phyloP scores from a whole-genome alignment of 2,113 vertebrate species.

The Hemibagrus wyckioides region DNA sequence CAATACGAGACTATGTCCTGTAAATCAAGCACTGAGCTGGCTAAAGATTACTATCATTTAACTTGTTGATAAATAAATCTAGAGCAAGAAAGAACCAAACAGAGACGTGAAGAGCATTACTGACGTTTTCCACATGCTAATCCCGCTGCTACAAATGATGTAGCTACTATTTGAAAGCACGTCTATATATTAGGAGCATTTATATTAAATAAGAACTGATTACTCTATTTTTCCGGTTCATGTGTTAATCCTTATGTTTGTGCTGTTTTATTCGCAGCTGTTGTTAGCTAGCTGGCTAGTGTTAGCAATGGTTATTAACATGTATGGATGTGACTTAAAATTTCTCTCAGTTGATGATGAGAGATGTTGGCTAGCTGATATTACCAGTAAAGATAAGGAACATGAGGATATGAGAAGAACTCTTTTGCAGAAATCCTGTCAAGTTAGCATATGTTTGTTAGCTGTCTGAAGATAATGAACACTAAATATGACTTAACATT shows the following conservation, averaged over 20 bases:
- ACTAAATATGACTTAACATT: background rate
- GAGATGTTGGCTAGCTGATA: background rate
- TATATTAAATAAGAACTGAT: background rate
- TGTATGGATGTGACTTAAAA: background rate
- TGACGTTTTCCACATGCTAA: slow-evolving; percentile 10
- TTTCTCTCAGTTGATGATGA: background rate
- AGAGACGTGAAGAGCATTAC: background rate
- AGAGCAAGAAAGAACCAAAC: background rate
- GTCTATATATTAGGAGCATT: background rate
- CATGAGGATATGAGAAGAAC: too few species aligned
- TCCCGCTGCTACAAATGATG: background rate
- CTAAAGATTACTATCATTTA: background rate
- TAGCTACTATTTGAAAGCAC: background rate
- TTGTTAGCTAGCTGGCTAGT: background rate
- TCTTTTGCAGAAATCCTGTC: background rate
- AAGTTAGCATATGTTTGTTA: too few species aligned
- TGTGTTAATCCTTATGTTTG: background rate
- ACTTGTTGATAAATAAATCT: slow-evolving; percentile 22
- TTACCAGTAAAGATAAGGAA: background rate
- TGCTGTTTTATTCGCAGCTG: background rate
- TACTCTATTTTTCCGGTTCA: background rate
- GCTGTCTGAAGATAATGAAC: background rate
- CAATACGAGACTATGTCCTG: background rate
- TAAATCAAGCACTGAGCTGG: background rate
- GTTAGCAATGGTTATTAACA: background rate